Conservation (phyloP, 2,888 invertebrate genomes). For the Minunthozetes semirufus region DNA sequence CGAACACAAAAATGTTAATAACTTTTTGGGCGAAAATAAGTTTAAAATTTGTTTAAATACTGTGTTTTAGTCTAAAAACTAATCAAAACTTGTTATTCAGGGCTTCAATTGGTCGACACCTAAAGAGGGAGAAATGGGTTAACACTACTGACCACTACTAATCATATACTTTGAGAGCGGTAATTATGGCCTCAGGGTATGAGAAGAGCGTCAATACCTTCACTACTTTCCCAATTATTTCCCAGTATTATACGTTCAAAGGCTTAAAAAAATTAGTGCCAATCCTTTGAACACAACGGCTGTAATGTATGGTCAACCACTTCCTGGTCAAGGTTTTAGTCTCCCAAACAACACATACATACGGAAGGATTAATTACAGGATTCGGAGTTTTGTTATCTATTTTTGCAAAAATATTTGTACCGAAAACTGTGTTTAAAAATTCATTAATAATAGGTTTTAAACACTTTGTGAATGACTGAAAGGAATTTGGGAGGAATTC, state of each 20-base stretch:
- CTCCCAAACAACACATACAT: background rate
- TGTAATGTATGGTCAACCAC: background rate
- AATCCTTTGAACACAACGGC: background rate
- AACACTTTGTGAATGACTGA: background rate
- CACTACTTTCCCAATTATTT: background rate
- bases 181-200: background rate
- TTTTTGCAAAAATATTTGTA: background rate
- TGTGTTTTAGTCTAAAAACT: background rate
- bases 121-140: background rate
- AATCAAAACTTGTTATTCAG: background rate
- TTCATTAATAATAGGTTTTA: background rate
- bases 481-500: background rate
- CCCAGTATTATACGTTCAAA: background rate
- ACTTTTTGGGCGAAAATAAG: too few relatives aligned
- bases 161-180: background rate
- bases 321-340: constrained; percentile 1
- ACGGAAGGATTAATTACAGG: background rate
- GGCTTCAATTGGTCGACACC: background rate
- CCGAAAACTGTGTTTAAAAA: background rate
- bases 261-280: background rate
- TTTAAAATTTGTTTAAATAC: background rate
- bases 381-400: background rate
- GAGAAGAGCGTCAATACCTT: background rate
- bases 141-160: background rate
- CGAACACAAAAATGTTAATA: too few relatives aligned